Base-by-base conservation (phyloP, 2,888 invertebrate species). In the Agrochola litura region DNA sequence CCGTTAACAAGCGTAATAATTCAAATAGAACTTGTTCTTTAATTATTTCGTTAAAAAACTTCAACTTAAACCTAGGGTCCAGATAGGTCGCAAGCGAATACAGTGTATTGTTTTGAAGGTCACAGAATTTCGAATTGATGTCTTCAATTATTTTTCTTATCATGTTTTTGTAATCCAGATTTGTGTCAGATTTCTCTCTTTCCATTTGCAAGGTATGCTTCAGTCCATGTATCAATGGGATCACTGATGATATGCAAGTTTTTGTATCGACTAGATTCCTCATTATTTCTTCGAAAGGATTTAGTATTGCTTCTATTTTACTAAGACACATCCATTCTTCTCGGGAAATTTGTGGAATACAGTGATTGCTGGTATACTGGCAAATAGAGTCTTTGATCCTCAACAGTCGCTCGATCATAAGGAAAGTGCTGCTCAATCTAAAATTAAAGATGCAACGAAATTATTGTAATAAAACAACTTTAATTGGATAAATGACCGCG, bases 251-350 rank as follows among this genome's bases (percentile, higher is more conserved):
- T 52, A 77, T 70, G n/a, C 79, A 16, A 4, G 30, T 22, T 60
- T 60, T 79, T 37, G n/a, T 14, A 9, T 69, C 43, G 12, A 52
- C 52, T 6, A 77, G 12, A 37, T 52, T 60, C 5, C 1, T 60
- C 0, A 70, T 60, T 49, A 70, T 70, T 79, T 52, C 80, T 43
- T 77, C 77, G 19, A 77, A 70, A 43, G 80, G 77, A 37, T 79
- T 79, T 12, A 77, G 43, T 70, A 77, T 70, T 52, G 60, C 52
- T 4, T 37, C 41, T 43, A 77, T 16, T 52, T 79, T 37, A 22
- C 9, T 52, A 12, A 77, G 79, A 25, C 0, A 6, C 30, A 3
- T 12, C 70, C 80, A 70, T 43, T 77, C 77, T 52, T 52, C 25
- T 52, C 43, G 10, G 6, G 71, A 43, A 12, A 77, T 70, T 43